These are phyloP conservation scores for Nemurella pictetii DNA, from an alignment of 2,888 invertebrate species.

Conservation along the genomic window DNA sequence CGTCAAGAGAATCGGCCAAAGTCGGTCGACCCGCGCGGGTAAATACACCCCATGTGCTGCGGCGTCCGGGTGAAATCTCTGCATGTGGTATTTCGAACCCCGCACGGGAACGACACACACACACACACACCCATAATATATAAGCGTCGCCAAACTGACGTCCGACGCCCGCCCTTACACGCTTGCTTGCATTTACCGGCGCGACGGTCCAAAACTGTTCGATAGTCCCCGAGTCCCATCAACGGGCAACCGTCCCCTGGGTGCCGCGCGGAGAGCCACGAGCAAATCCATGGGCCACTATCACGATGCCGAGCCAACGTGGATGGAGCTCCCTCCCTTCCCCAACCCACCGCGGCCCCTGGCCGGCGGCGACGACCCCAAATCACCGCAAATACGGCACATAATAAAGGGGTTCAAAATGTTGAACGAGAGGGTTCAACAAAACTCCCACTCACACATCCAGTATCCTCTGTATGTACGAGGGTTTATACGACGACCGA, in stretches of 20 bases:
- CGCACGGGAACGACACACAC: not conserved
- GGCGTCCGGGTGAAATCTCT: not conserved
- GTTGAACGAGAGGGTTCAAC: not conserved
- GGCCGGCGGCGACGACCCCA: not conserved
- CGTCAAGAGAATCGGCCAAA: not conserved
- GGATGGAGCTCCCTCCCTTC: not conserved
- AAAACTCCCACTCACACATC: constrained; percentile 26
- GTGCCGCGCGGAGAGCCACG: not conserved
- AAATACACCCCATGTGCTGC: not conserved
- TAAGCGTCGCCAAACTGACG: not conserved
- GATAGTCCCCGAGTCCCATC: not conserved
- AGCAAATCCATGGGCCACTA: not conserved
- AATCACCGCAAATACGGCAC: constrained; percentile 2
- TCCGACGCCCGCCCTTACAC: not conserved
- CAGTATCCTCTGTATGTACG: not conserved
- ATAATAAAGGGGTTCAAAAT: not conserved
- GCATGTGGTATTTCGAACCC: not conserved
- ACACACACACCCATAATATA: not conserved
- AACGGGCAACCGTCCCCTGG: not conserved
- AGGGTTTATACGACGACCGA: not conserved
- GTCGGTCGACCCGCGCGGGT: not conserved
- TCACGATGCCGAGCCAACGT: not conserved
- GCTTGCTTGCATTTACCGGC: not conserved
- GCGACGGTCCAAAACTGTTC: not conserved
- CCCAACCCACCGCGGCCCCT: not conserved